phyloP scores from a whole-genome alignment of 2,113 vertebrate genomes.

The Macrotus californicus region DNA sequence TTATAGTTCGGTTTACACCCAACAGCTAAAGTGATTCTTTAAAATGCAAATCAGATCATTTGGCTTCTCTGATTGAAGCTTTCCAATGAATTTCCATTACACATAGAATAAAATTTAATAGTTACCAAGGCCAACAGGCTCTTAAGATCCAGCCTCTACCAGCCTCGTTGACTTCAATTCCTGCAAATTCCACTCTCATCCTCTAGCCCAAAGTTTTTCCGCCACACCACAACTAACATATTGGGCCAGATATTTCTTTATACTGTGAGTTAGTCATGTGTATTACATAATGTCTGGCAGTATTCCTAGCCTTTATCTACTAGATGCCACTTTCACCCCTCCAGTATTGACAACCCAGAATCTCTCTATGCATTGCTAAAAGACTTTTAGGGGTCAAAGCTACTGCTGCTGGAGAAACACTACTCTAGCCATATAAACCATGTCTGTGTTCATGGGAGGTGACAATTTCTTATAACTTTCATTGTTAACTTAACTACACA shows the following conservation, averaged over 20 bases:
- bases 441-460: not conserved
- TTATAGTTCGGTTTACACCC: not conserved
- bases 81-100: not conserved
- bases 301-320: not conserved
- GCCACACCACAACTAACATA: not conserved
- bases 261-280: not conserved
- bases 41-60: constrained; percentile 29
- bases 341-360: not conserved
- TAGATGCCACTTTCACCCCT: not conserved
- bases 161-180: not conserved
- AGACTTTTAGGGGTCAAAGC: not conserved
- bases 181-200: not conserved
- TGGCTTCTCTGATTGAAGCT: not conserved
- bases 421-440: not conserved
- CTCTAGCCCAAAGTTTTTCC: not conserved
- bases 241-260: not conserved
- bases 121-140: not conserved
- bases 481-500: not conserved
- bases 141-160: not conserved
- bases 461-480: not conserved
- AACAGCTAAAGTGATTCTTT: not conserved
- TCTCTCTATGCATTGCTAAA: not conserved
- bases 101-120: not conserved
- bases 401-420: not conserved
- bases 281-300: not conserved